Evolutionary conservation across 1,140 invertebrate species (phyloP).

Genomic region (Drepana arcuata): DNA sequence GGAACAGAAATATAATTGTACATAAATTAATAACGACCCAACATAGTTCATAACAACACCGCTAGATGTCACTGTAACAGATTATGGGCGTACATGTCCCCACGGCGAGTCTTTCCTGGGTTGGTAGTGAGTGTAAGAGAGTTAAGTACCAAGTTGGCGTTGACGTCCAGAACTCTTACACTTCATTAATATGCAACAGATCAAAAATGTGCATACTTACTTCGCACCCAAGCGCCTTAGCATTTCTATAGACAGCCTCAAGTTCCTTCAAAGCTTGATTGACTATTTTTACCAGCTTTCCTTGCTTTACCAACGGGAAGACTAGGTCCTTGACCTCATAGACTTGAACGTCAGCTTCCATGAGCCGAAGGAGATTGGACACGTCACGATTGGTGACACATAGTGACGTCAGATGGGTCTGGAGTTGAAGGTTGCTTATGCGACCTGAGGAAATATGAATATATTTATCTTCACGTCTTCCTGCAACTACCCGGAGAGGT

Average conservation of each 20-base stretch:
- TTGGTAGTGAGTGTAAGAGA: no score
- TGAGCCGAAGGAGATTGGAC: constrained; percentile 77
- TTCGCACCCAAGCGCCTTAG: constrained; percentile 81
- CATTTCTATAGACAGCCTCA: constrained; percentile 78
- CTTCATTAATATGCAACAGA: no score
- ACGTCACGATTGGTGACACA: constrained; percentile 81
- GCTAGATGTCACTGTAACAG: no score
- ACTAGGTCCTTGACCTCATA: constrained; percentile 77
- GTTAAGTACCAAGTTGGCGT: no score
- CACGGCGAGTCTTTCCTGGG: no score
- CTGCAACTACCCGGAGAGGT: no score
- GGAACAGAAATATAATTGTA: constrained; percentile 4
- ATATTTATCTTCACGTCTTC: no score
- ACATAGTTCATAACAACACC: no score
- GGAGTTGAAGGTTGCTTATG: constrained; percentile 80
- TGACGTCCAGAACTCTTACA: no score
- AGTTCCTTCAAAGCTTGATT: constrained; percentile 82
- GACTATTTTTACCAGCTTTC: constrained; percentile 76
- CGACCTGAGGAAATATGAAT: constrained; percentile 59
- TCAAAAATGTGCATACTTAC: no score
- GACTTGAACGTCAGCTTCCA: constrained; percentile 81
- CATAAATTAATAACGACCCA: no score
- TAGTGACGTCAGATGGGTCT: constrained; percentile 79
- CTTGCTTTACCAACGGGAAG: constrained; percentile 75
- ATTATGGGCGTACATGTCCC: no score